Conservation (phyloP, 2,113 vertebrate species). For the Gambusia holbrooki region DNA sequence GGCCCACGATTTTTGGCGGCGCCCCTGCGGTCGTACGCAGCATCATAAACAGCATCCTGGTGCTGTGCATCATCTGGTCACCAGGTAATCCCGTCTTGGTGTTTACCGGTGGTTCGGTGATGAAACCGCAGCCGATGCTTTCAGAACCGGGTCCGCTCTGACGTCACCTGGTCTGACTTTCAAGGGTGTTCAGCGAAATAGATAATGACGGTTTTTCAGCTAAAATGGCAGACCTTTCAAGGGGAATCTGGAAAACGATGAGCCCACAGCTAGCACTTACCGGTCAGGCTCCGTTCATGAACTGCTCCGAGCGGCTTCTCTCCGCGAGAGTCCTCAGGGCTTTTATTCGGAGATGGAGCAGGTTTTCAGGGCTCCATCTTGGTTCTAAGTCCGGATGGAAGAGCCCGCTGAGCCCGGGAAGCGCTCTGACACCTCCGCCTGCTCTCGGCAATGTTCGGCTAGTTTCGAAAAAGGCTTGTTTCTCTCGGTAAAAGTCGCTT, state of each 20-base stretch:
- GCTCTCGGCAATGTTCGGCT: slow-evolving; percentile 5
- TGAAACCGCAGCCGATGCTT: slow-evolving; percentile 2
- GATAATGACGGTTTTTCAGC: not conserved
- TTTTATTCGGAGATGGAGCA: not conserved
- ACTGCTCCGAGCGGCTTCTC: not conserved
- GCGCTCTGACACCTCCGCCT: not conserved
- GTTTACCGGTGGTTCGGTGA: not conserved
- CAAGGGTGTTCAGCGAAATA: too few relatives aligned
- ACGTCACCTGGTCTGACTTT: not conserved
- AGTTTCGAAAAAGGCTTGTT: not conserved
- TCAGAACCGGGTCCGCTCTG: too few relatives aligned
- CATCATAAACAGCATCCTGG: too few relatives aligned
- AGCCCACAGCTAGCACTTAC: slow-evolving; percentile 35
- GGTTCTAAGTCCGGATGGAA: not conserved
- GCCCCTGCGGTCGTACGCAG: too few relatives aligned
- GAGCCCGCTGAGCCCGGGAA: not conserved
- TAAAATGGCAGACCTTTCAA: not conserved
- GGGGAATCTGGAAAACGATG: not conserved
- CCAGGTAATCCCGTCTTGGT: slow-evolving; percentile 5
- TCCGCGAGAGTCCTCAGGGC: not conserved
- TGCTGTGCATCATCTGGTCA: not conserved
- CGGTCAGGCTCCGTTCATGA: slow-evolving; percentile 34
- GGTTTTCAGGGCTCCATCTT: slow-evolving; percentile 31
- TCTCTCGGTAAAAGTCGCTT: slow-evolving; percentile 5
- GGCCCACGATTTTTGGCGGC: too few relatives aligned